Base-by-base conservation (phyloP, 2,797 vertebrate species). In the Pangasius macronema region DNA sequence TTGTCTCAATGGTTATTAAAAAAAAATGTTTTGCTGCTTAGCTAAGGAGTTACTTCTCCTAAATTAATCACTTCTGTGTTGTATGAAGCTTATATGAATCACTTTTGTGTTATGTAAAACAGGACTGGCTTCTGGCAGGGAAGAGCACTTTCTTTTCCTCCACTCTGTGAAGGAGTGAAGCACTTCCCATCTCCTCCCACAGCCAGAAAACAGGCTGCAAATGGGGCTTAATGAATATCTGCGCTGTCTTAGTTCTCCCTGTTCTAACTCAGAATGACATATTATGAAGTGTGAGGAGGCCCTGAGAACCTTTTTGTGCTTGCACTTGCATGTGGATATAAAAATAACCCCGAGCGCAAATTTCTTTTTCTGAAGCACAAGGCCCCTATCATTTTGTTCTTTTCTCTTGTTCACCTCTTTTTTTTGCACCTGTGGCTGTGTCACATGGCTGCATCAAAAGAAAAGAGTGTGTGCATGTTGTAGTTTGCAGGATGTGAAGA, bases 271-370 rank as follows among this genome's bases (percentile, higher is more conserved):
- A 36, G 51, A 79, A 77, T 53, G 16, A 7, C 75, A 55, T 7
- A 55, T 20, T 49, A 24, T 55, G 49, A 53, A 10, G 75, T 77
- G 73, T 55, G 18, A 30, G 11, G 42, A 14, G 24, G 46, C 36
- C 68, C 20, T 49, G 27, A 77, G n/a, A 53, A 77, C 49, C 75
- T 55, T 77, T 73, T 53, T 77, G 75, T 51, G 49, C 49, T 77
- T 77, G 75, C 16, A 49, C n/a, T 77, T 53, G 49, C 49, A 53
- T 53, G 75, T 53, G 75, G 49, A 53, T 79, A 24, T 36, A 57
- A 79, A 79, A 79, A 79, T 55, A 79, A 57, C 18, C 51, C 16
- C 53, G 49, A 20, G n/a, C 33, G 8, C 16, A 53, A 20, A 30
- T 77, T 77, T 76, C 2, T 30, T 77, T 77, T 36, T 24, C 76